Conservation (phyloP, 2,888 invertebrate species). For the Agrenia bidenticulata region DNA sequence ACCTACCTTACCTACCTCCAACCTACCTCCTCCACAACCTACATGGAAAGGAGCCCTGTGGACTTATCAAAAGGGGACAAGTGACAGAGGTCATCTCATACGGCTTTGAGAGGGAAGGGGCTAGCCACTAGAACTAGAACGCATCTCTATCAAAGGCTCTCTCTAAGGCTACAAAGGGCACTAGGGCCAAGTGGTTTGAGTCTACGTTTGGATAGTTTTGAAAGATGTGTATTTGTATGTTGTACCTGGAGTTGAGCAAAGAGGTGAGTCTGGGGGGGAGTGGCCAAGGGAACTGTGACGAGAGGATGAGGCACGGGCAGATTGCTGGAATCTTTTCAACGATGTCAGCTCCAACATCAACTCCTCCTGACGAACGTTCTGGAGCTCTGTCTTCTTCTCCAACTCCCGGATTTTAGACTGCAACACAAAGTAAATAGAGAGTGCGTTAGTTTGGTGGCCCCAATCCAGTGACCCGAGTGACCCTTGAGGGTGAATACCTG, state of each 20-base stretch:
- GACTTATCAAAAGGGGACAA: too few relatives aligned
- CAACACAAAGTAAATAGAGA: too few relatives aligned
- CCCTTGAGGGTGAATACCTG: conserved; percentile 56
- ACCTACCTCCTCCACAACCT: too few relatives aligned
- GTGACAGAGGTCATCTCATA: too few relatives aligned
- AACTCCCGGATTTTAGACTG: conserved; percentile 68
- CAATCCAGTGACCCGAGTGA: too few relatives aligned
- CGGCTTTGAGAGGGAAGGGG: too few relatives aligned
- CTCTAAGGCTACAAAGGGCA: background rate
- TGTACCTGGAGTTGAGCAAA: conserved; percentile 53
- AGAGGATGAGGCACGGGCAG: conserved; percentile 52
- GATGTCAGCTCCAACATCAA: conserved; percentile 81
- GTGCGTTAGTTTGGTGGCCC: too few relatives aligned
- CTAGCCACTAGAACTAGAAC: too few relatives aligned
- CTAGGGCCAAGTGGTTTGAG: too few relatives aligned
- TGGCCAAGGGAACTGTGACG: conserved; percentile 52
- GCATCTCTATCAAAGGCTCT: background rate
- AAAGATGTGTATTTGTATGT: background rate
- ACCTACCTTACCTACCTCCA: too few relatives aligned
- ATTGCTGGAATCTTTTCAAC: conserved; percentile 61
- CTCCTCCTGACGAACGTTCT: conserved; percentile 64
- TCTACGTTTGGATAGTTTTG: background rate
- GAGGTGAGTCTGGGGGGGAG: conserved; percentile 51
- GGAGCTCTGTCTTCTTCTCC: conserved; percentile 84
- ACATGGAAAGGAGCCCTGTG: too few relatives aligned